Base-by-base conservation (phyloP, 2,888 invertebrate genomes). In the Rhagonycha lutea region DNA sequence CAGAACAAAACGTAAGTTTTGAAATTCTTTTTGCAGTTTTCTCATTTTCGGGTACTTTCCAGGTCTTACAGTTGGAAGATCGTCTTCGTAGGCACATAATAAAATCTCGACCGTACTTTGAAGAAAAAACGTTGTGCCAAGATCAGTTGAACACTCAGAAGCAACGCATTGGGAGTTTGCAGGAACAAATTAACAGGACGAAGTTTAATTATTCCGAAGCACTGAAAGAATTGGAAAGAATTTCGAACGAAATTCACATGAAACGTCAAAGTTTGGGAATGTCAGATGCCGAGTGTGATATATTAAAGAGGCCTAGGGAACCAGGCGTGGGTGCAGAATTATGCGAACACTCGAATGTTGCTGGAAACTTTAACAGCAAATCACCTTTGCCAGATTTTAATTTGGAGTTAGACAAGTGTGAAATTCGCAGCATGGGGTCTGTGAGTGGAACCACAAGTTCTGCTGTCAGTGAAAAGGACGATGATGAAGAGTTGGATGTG, bases 41-140 rank as follows among this genome's bases (percentile, higher is more conserved):
- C 9, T 11, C n/a, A 29, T 32, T 24, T 70, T 61, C 14, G 18
- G 12, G 29, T 32, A 60, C 14, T n/a, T 23, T 24, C 32, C 32
- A 24, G 91, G 92, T 95, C 63, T 93, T 95, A 82, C 91, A 93
- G 83, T 87, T 96, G 28, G 96, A 97, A 86, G 96, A 96, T 81
- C 94, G 94, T 83, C 90, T 95, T 73, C 94, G 93, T 81, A 92
- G 94, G 72, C 94, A 93, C 84, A 96, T 98, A 70, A 90, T 92
- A 60, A 97, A 96, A 87, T 95, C 98, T 1, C 92, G 96, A 75
- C 92, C 95, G 0, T 98, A 98, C 87, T 98, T 98, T 85, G 97
- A 98, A 79, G 94, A 96, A 86, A 97, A 96, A 88, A 92, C 93
- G 84, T 90, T 95, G 12, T 95, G 96, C 82, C 95, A 97, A 85